Conservation (phyloP, 2,888 invertebrate species). For the Phrixothrix hirtus region DNA sequence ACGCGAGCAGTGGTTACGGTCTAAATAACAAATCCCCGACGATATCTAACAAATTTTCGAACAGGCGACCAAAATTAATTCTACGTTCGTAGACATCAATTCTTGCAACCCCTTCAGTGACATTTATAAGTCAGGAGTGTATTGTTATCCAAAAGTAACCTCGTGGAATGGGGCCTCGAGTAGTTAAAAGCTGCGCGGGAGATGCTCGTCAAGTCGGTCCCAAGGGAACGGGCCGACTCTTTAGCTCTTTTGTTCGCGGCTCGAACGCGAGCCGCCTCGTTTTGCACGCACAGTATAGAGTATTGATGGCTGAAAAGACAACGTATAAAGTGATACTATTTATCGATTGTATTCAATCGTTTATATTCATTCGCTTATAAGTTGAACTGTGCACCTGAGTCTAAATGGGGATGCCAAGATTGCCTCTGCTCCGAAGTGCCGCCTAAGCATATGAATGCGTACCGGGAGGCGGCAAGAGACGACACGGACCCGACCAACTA, state of each 20-base stretch:
- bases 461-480: conserved; percentile 20
- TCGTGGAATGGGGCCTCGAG: conserved; percentile 50
- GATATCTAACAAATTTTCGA: conserved; percentile 55
- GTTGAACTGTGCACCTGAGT: conserved; percentile 44
- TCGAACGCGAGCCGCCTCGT: conserved; percentile 32
- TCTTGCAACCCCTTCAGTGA: conserved; percentile 55
- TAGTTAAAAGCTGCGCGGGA: conserved; percentile 54
- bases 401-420: conserved; percentile 41
- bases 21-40: conserved; percentile 42
- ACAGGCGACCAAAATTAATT: conserved; percentile 55
- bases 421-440: conserved; percentile 41
- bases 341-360: conserved; percentile 48
- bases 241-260: conserved; percentile 46
- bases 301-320: conserved; percentile 39
- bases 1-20: conserved; percentile 27
- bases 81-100: conserved; percentile 55
- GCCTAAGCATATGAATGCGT: conserved; percentile 40
- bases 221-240: conserved; percentile 47
- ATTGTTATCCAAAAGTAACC: conserved; percentile 56
- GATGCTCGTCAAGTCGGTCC: conserved; percentile 54
- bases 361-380: conserved; percentile 46
- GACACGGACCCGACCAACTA: conserved; percentile 4
- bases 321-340: conserved; percentile 40
- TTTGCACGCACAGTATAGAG: conserved; percentile 24
- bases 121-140: conserved; percentile 57